Evolutionary conservation across 2,888 invertebrate species (phyloP).

Genomic region (Amphimallon solstitiale): DNA sequence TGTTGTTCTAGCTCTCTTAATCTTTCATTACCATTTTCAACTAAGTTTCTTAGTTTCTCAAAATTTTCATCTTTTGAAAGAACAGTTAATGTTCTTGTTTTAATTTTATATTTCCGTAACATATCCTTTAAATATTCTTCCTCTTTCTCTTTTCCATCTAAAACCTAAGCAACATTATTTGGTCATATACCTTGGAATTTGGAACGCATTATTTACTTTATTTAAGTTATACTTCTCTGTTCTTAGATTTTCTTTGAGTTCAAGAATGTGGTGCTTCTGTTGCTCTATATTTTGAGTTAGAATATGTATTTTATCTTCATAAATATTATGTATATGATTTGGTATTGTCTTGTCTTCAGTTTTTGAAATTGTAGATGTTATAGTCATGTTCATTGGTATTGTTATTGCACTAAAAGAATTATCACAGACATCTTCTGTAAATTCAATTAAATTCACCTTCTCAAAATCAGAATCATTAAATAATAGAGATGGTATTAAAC

Average conservation of each 20-base stretch:
- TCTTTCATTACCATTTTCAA: slow-evolving; percentile 72
- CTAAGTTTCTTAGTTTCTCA: slow-evolving; percentile 67
- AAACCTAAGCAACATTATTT: slow-evolving; percentile 42
- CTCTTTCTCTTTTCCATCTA: slow-evolving; percentile 54
- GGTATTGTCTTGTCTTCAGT: background rate
- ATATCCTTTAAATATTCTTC: slow-evolving; percentile 62
- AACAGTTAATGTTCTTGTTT: slow-evolving; percentile 71
- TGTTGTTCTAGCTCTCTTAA: slow-evolving; percentile 73
- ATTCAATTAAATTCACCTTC: slow-evolving; percentile 4
- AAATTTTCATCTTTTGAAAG: slow-evolving; percentile 72
- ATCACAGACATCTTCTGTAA: background rate
- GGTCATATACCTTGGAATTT: slow-evolving; percentile 31
- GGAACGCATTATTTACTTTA: slow-evolving; percentile 10
- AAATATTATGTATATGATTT: slow-evolving; percentile 8
- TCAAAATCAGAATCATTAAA: slow-evolving; percentile 51
- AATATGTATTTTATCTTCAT: slow-evolving; percentile 52
- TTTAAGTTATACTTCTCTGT: slow-evolving; percentile 22
- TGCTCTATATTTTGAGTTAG: slow-evolving; percentile 60
- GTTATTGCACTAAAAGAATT: background rate
- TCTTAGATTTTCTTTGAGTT: slow-evolving; percentile 55
- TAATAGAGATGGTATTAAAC: slow-evolving; percentile 58
- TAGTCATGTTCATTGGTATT: background rate
- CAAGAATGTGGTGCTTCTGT: slow-evolving; percentile 44
- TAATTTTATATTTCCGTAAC: slow-evolving; percentile 65
- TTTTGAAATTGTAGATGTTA: background rate